Percentiles rank a stretch among this genome's conserved stretches.
Evolutionary conservation across 1,140 invertebrate species (phyloP).

Genomic region (Drosophila obscura): DNA sequence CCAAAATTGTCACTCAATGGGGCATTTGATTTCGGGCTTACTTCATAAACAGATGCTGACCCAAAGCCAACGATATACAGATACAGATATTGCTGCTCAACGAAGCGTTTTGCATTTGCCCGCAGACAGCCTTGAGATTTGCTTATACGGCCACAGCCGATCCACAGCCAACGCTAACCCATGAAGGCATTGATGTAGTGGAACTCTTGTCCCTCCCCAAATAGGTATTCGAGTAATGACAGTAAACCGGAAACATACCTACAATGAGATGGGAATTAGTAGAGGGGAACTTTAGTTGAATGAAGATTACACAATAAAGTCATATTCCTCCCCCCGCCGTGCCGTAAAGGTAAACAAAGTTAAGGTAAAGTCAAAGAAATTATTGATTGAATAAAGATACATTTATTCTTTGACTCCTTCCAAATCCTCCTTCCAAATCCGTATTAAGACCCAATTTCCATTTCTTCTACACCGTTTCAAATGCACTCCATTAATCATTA

Average conservation of each 20-base stretch:
- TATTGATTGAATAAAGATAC: too few relatives aligned
- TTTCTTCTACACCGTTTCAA: too few relatives aligned
- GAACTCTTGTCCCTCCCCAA: slow-evolving; percentile 33
- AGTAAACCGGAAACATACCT: slow-evolving; percentile 46
- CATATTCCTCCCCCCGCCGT: too few relatives aligned
- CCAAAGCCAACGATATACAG: slow-evolving; percentile 16
- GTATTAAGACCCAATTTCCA: too few relatives aligned
- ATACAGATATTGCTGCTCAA: slow-evolving; percentile 20
- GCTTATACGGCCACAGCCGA: slow-evolving; percentile 8
- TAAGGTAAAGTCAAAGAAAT: not conserved
- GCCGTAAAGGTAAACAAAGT: too few relatives aligned
- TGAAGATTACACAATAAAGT: too few relatives aligned
- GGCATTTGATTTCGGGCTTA: slow-evolving; percentile 13
- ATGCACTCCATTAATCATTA: slow-evolving; percentile 34
- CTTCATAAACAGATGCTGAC: slow-evolving; percentile 9
- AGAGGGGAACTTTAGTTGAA: not conserved
- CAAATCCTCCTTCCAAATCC: too few relatives aligned
- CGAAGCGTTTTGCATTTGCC: slow-evolving; percentile 45
- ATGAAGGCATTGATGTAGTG: slow-evolving; percentile 36
- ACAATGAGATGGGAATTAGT: slow-evolving; percentile 24
- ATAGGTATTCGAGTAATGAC: slow-evolving; percentile 24
- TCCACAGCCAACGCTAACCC: not conserved
- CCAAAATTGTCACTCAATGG: slow-evolving; percentile 51
- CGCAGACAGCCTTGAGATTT: slow-evolving; percentile 42
- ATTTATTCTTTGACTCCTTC: too few relatives aligned